Evolutionary conservation across 2,113 vertebrate species (phyloP), one percentile per base, ranked within the genome.

Genomic region (Microtus richardsoni): DNA sequence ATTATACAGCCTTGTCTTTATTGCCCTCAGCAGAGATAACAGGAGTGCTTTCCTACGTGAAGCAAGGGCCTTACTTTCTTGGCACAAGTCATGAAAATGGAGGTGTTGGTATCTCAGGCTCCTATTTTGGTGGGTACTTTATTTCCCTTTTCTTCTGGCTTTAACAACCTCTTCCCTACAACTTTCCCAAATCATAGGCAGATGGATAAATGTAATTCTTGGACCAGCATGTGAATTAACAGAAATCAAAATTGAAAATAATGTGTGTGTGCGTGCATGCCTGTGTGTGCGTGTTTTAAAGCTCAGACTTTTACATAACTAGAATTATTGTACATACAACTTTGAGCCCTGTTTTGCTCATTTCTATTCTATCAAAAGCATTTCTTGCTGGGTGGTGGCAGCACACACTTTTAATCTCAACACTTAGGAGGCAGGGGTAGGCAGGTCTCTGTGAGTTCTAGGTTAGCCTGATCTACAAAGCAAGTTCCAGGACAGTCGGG

Each of bases 301-400:
- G 64, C 47, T 86, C 73, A 85, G 26, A 77, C 80, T 79, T 88
- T 88, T 58, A 88, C 47, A 17, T 12, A 85, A 54, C 71, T 83
- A 3, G 52, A 62, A 89, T 94, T n/a, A 66, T 83, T 82, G 44
- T 44, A 64, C 49, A 80, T 58, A 93, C 22, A 94, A 66, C 8
- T 79, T 17, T 71, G 22, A 64, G 30, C 66, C 44, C 24, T 88
- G 33, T 44, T 91, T 88, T 83, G 52, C 66, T 88, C 79, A 87
- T 49, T 89, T 96, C 79, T 74, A 86, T 91, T 88, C 17, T 89
- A 68, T 62, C 44, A 64, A 82, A 85, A 83, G 17, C 21, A 88
- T 94, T 93, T 95, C 39, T 22, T 73, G 3, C n/a, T 73, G 17
- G 70, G 70, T 39, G 19, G 17, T n/a, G n/a, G n/a, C 19, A 9